Conservation (phyloP, 2,888 invertebrate genomes). For the Hoplodrina blanda region DNA sequence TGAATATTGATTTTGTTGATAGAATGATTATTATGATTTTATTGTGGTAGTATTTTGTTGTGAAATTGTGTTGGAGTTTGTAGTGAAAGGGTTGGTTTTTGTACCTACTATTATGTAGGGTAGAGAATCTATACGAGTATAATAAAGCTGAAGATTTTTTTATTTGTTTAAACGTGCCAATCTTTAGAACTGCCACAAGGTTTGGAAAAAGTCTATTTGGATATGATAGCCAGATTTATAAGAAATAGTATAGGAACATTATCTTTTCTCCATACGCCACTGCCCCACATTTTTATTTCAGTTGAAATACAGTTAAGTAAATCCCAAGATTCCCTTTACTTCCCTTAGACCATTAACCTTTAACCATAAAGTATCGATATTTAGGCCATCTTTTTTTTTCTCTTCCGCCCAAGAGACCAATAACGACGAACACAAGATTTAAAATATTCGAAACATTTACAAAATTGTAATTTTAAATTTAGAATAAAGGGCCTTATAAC, state of each 20-base stretch:
- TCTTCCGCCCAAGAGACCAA: conserved; percentile 78
- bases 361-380: conserved; percentile 59
- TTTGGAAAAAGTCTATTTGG: no score
- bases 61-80: conserved; percentile 4
- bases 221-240: no score
- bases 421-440: conserved; percentile 75
- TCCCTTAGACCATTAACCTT: conserved; percentile 34
- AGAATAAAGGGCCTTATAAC: conserved; percentile 89
- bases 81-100: not conserved
- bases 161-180: no score
- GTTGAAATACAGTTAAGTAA: conserved; percentile 12
- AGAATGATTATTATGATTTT: conserved; percentile 32
- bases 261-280: not conserved
- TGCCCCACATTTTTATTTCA: not conserved
- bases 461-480: conserved; percentile 90
- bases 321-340: conserved; percentile 1
- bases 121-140: no score
- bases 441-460: conserved; percentile 87
- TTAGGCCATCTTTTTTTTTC: conserved; percentile 64
- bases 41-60: conserved; percentile 9
- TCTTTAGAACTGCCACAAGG: no score
- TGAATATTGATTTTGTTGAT: conserved; percentile 62
- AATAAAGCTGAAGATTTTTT: no score
- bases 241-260: no score
- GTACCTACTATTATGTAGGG: no score